Conservation (phyloP, 2,113 vertebrate species). For the Embiotoca jacksoni region DNA sequence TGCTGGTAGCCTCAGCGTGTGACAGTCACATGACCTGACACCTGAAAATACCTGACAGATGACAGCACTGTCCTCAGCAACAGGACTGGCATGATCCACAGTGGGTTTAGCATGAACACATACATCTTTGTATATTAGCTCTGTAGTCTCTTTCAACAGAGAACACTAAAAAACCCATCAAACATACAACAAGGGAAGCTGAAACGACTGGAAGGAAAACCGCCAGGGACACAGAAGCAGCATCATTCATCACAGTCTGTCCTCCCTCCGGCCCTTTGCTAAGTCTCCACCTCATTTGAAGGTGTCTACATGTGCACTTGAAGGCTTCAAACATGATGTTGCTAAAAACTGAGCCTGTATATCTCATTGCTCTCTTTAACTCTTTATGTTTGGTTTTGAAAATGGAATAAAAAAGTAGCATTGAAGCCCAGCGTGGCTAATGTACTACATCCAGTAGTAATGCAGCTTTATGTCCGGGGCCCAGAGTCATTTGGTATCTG, state of each 20-base stretch:
- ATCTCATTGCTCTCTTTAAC: too few relatives aligned
- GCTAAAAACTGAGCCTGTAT: too few relatives aligned
- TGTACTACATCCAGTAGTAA: too few relatives aligned
- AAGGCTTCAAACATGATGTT: background rate
- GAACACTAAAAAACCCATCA: constrained; percentile 15
- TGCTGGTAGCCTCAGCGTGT: background rate
- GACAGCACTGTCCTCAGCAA: background rate
- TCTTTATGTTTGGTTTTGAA: too few relatives aligned
- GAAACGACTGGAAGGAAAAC: constrained; percentile 15
- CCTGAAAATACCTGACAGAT: constrained; percentile 13
- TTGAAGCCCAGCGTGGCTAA: too few relatives aligned
- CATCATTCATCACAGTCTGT: background rate
- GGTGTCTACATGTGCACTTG: background rate
- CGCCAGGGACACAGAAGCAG: constrained; percentile 12
- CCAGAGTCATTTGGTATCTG: too few relatives aligned
- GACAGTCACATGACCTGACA: background rate
- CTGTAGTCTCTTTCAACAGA: constrained; percentile 63
- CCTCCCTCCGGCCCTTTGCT: background rate
- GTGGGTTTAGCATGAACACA: constrained; percentile 12
- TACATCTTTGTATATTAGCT: constrained; percentile 10
- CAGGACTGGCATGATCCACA: background rate
- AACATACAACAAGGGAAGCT: constrained; percentile 26
- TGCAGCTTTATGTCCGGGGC: too few relatives aligned
- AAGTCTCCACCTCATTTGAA: background rate
- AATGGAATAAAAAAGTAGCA: too few relatives aligned